Base-by-base conservation (phyloP, 2,797 vertebrate species). In the Oryzias dopingdopingensis region DNA sequence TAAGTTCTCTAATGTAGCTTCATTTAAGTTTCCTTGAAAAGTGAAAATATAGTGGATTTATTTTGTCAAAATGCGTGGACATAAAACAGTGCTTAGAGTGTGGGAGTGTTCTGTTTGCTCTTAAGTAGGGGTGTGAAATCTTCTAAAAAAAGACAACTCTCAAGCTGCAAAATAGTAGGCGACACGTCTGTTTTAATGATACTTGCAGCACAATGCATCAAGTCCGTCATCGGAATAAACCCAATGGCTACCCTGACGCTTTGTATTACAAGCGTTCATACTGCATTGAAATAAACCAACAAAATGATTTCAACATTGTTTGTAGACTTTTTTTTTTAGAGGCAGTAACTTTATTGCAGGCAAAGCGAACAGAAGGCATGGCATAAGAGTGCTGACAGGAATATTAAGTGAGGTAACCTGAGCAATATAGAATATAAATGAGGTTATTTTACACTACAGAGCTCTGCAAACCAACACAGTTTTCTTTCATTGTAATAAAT, bases 351-450 rank as follows among this genome's bases (percentile, higher is more conserved):
- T 90, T 88, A 92, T 89, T 91, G 82, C 83, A 84, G 74, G 65
- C 72, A 69, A 89, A 92, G 88, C 84, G 85, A 89, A 86, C 87
- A 87, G 87, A 90, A 89, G 87, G 88, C 86, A 88, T 83, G 72
- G 85, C 85, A 84, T 86, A 83, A 85, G 85, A 90, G 81, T 75
- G 87, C 88, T 90, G 91, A 91, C 91, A 89, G 89, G 92, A 94
- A 94, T 94, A 94, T 93, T 93, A 94, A 93, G 90, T 86, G 83
- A 82, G 88, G 88, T 87, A 86, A 87, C 79, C 85, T 74, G 72
- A 84, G 90, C 92, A 90, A 93, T 93, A 93, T 92, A 91, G 93
- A 94, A 93, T 94, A 93, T 93, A 93, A 92, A 94, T 93, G 86
- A 93, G 92, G 87, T 93, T 92, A 92, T 93, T 92, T 93, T 93